A percentile compares a stretch with the other conserved stretches of the same genome.
Evolutionary conservation across 2,888 invertebrate species (phyloP).

Genomic region (Octodonta nipae): DNA sequence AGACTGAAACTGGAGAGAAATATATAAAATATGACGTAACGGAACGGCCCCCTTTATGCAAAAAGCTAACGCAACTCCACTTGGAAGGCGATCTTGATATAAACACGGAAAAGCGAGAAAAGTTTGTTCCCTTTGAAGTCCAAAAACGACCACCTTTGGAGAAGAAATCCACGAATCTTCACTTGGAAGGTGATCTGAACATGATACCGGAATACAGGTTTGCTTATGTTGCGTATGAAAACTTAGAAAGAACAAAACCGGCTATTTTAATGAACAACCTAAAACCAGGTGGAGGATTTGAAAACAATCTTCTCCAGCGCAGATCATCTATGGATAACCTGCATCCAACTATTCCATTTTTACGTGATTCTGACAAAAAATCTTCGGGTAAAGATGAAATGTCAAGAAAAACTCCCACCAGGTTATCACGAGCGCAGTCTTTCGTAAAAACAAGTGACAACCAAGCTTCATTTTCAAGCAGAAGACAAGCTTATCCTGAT

Average conservation of each 20-base stretch:
- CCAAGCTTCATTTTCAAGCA: neutral
- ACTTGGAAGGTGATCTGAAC: slow-evolving; percentile 34
- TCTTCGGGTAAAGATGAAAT: slow-evolving; percentile 10
- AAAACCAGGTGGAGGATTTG: slow-evolving; percentile 35
- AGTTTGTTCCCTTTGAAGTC: slow-evolving; percentile 35
- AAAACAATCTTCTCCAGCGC: slow-evolving; percentile 32
- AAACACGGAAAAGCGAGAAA: slow-evolving; percentile 34
- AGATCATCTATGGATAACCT: slow-evolving; percentile 29
- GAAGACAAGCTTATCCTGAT: neutral
- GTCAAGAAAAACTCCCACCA: neutral
- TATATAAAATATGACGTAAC: slow-evolving; percentile 37
- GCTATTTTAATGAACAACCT: slow-evolving; percentile 26
- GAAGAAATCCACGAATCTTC: slow-evolving; percentile 35
- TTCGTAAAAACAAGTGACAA: neutral
- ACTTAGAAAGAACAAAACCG: slow-evolving; percentile 21
- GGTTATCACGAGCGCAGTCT: neutral
- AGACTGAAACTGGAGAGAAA: slow-evolving; percentile 39
- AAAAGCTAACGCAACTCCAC: slow-evolving; percentile 36
- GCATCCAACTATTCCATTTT: slow-evolving; percentile 29
- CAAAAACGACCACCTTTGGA: slow-evolving; percentile 33
- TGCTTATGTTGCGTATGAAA: slow-evolving; percentile 26
- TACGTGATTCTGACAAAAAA: slow-evolving; percentile 18
- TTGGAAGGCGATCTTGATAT: slow-evolving; percentile 36
- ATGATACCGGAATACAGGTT: slow-evolving; percentile 37
- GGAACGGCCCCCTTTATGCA: slow-evolving; percentile 33